A percentile compares a stretch with the other conserved stretches of the same genome.
Evolutionary conservation across 2,888 invertebrate species (phyloP).

Genomic region (Rapana venosa): DNA sequence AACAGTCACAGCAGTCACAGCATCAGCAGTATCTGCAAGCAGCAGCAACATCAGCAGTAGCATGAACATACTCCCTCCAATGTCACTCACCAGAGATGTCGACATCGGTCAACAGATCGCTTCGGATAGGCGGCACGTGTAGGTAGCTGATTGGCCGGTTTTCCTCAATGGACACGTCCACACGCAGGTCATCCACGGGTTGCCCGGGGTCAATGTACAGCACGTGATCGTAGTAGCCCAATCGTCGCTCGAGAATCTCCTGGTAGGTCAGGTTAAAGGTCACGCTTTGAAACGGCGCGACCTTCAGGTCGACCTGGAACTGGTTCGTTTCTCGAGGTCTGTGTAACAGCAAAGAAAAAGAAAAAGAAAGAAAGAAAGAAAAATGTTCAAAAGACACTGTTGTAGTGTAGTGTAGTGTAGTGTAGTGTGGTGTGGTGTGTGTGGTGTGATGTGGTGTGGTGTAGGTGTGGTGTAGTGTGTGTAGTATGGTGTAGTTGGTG

Average conservation of each 20-base stretch:
- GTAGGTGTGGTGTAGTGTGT: no score
- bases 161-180: slow-evolving; percentile 84
- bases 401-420: no score
- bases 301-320: slow-evolving; percentile 85
- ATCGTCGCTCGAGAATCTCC: slow-evolving; percentile 83
- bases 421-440: no score
- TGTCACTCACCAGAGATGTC: slow-evolving; percentile 22
- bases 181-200: slow-evolving; percentile 83
- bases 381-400: no score
- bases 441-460: no score
- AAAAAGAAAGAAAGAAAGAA: not conserved
- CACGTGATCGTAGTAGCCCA: slow-evolving; percentile 84
- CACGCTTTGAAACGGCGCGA: slow-evolving; percentile 83
- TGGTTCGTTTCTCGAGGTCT: slow-evolving; percentile 82
- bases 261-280: slow-evolving; percentile 87
- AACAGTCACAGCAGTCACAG: no score
- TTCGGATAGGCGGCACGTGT: slow-evolving; percentile 83
- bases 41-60: no score
- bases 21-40: no score
- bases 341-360: not conserved
- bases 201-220: slow-evolving; percentile 86
- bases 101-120: slow-evolving; percentile 45
- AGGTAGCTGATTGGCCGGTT: slow-evolving; percentile 82
- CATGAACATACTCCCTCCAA: no score
- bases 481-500: no score